Percentiles rank a stretch among this genome's conserved stretches.
These are phyloP conservation scores for Sprattus sprattus DNA, from an alignment of 2,113 vertebrate genomes.

Conservation along the genomic window DNA sequence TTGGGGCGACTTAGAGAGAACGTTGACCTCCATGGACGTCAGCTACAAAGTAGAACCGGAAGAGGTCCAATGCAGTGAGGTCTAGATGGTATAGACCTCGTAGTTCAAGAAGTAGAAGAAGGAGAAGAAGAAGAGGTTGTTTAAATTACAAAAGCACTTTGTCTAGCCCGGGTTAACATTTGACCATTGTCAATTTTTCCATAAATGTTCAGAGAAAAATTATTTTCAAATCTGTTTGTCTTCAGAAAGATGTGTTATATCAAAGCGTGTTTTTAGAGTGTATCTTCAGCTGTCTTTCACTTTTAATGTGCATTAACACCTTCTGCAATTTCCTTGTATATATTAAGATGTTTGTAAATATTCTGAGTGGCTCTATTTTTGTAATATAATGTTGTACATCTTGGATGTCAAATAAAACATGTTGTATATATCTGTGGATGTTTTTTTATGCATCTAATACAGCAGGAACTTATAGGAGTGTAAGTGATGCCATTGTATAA, in stretches of 20 bases:
- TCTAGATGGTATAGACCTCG: slow-evolving; percentile 13
- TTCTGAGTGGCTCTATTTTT: neutral
- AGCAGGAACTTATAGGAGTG: neutral
- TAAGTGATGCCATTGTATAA: neutral
- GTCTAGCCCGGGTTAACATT: neutral
- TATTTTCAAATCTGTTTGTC: too few relatives aligned
- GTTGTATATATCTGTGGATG: neutral
- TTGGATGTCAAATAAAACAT: neutral
- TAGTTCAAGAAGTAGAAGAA: neutral
- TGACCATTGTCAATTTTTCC: neutral
- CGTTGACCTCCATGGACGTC: slow-evolving; percentile 30
- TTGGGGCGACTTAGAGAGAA: slow-evolving; percentile 37
- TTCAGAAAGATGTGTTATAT: neutral
- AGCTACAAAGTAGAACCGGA: slow-evolving; percentile 37
- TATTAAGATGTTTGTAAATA: neutral
- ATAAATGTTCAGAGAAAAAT: neutral
- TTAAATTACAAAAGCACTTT: neutral
- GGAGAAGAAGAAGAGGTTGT: neutral
- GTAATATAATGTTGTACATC: neutral
- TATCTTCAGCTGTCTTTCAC: neutral
- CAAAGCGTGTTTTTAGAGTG: neutral
- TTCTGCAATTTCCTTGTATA: neutral
- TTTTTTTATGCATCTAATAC: neutral
- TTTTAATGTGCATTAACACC: neutral
- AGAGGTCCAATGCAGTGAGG: slow-evolving; percentile 46